Evolutionary conservation across 1,140 invertebrate species (phyloP).

Genomic region (Tetramorium simillimum): DNA sequence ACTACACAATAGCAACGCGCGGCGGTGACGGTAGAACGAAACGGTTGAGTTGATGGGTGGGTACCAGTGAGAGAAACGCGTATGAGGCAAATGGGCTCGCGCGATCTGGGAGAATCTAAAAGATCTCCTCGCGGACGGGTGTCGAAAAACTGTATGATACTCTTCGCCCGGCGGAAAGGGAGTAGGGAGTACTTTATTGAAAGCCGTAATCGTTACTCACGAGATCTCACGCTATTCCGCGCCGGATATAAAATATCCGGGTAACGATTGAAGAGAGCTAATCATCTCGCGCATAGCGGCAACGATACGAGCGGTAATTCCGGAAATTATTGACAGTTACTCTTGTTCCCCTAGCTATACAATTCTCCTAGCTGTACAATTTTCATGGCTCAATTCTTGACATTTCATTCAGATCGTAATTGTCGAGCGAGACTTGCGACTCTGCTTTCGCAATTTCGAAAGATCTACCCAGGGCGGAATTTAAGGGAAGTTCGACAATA

Average conservation of each 20-base stretch:
- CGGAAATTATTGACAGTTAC: constrained; percentile 5
- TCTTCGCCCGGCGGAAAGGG: no score
- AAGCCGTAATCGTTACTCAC: constrained; percentile 14
- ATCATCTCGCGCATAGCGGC: background rate
- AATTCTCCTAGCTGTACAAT: background rate
- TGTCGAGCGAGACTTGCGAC: constrained; percentile 5
- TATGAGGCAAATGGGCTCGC: constrained; percentile 34
- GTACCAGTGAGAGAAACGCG: background rate
- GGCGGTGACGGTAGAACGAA: constrained; percentile 45
- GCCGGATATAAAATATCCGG: background rate
- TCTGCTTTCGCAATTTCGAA: background rate
- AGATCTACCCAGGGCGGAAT: constrained; percentile 24
- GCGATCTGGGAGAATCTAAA: constrained; percentile 16
- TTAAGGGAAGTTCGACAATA: constrained; percentile 53
- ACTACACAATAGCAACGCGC: constrained; percentile 72
- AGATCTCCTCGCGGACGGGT: constrained; percentile 4
- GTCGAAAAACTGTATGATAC: constrained; percentile 16
- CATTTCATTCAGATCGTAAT: background rate
- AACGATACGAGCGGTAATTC: background rate
- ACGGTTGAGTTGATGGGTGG: constrained; percentile 39
- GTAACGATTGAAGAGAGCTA: constrained; percentile 8
- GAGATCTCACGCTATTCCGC: background rate
- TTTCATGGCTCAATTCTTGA: background rate
- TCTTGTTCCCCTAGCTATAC: background rate
- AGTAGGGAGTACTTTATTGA: constrained; percentile 20